Conservation (phyloP, 2,113 vertebrate species). For the Theristicus caerulescens region DNA sequence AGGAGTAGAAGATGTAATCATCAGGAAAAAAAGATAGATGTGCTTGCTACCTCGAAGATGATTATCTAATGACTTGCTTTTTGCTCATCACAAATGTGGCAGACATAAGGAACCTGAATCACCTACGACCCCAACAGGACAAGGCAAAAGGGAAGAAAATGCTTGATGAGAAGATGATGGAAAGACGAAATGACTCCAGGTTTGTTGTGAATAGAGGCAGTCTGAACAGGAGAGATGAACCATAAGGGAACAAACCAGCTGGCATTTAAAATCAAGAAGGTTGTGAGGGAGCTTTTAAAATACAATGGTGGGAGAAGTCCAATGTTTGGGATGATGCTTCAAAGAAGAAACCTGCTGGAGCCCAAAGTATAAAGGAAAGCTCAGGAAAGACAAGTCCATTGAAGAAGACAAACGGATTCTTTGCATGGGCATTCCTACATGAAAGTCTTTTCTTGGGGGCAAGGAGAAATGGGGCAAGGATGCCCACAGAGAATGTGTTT, state of each 20-base stretch:
- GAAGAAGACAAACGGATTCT: neutral
- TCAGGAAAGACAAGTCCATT: neutral
- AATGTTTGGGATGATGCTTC: neutral
- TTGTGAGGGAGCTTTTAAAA: neutral
- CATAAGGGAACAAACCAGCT: neutral
- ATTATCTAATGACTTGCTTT: neutral
- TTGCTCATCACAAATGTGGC: neutral
- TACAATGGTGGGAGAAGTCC: neutral
- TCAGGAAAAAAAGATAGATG: neutral
- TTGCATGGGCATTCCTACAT: neutral
- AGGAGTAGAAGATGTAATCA: neutral
- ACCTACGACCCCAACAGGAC: neutral
- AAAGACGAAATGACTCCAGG: neutral
- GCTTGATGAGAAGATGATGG: neutral
- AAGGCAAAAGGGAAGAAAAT: neutral
- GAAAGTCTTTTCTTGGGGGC: neutral
- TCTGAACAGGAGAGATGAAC: neutral
- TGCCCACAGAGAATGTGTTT: neutral
- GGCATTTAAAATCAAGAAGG: neutral
- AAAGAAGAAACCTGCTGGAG: neutral
- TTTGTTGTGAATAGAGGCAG: neutral
- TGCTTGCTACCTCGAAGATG: accelerated
- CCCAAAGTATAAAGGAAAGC: neutral
- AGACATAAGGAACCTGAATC: neutral
- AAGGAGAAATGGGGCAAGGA: neutral